A percentile compares a stretch with the other conserved stretches of the same genome.
phyloP scores from a whole-genome alignment of 2,113 vertebrate species.

The Monarcha castaneiventris region DNA sequence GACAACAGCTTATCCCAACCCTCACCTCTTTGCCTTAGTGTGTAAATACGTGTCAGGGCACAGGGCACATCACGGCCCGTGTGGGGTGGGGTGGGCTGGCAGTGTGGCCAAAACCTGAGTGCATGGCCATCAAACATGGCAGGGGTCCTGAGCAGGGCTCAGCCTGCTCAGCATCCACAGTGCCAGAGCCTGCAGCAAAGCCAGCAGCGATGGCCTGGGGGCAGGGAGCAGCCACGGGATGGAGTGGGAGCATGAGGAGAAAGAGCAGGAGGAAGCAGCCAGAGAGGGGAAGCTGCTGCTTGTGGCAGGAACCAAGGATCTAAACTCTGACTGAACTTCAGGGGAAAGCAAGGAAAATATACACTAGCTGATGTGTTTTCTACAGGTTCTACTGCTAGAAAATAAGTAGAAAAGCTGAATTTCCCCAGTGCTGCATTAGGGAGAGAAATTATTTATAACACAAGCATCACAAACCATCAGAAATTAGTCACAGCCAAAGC shows the following conservation, averaged over 20 bases:
- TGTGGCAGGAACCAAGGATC: not conserved
- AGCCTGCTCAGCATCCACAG: not conserved
- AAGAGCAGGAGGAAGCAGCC: not conserved
- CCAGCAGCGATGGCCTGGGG: not conserved
- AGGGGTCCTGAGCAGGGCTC: not conserved
- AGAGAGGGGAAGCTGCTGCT: not conserved
- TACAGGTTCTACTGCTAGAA: not conserved
- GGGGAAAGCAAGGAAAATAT: not conserved
- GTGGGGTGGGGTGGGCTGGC: not conserved
- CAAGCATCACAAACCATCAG: not conserved
- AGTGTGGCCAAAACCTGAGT: not conserved
- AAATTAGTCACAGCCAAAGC: not conserved
- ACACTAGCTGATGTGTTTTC: fast-evolving
- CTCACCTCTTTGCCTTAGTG: not conserved
- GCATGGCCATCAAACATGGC: fast-evolving
- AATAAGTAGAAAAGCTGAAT: not conserved
- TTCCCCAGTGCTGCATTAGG: not conserved
- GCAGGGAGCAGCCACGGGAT: not conserved
- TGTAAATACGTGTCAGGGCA: not conserved
- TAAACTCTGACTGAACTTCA: not conserved
- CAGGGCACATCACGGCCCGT: fast-evolving
- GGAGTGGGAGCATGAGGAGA: not conserved
- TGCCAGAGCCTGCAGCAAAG: not conserved
- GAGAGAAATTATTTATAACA: not conserved
- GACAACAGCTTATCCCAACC: not conserved